These are phyloP conservation scores for Antechinus flavipes DNA, from an alignment of 2,113 vertebrate species.

Conservation along the genomic window DNA sequence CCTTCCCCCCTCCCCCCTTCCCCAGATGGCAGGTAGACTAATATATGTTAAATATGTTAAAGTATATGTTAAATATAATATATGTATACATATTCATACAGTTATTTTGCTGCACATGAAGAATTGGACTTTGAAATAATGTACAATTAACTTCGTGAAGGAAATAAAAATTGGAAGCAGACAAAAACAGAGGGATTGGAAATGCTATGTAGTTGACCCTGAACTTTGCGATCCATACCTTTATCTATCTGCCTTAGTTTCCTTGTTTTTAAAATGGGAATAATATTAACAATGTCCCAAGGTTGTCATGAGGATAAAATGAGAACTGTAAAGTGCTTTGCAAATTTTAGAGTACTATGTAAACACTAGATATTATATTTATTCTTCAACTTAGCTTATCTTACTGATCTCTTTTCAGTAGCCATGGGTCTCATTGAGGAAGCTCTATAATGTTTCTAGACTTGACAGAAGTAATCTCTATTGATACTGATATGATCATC, in stretches of 20 bases:
- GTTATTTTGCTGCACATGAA: no score
- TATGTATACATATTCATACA: no score
- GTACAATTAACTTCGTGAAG: no score
- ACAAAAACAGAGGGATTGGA: no score
- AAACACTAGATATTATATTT: neutral
- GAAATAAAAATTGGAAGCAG: no score
- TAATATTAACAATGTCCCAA: neutral
- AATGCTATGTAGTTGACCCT: no score
- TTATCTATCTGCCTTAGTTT: neutral
- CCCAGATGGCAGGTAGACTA: no score
- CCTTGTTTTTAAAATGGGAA: neutral
- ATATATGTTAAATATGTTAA: no score
- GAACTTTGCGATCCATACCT: neutral
- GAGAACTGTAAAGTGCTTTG: neutral
- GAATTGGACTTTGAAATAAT: no score
- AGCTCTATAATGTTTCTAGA: neutral
- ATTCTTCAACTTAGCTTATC: neutral
- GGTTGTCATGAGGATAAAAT: neutral
- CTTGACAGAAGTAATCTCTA: neutral
- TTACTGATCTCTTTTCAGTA: neutral
- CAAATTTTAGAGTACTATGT: neutral
- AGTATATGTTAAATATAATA: no score
- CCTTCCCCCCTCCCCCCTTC: no score
- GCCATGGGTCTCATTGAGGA: neutral
- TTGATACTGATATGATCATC: neutral